Base-by-base conservation (phyloP, 1,140 invertebrate genomes). In the Panonychus citri region DNA sequence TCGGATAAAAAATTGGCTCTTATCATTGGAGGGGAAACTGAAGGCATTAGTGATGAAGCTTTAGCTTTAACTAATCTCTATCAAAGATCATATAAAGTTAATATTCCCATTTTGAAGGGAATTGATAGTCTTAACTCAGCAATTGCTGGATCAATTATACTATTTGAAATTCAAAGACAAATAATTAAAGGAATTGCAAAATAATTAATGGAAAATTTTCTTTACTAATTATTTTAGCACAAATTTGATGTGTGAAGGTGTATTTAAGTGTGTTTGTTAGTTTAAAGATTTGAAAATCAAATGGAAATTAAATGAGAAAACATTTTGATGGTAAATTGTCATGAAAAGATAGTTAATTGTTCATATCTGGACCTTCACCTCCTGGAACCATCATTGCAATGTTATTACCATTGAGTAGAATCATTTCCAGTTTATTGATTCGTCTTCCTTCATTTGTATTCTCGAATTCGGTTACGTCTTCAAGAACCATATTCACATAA, bases 361-460 rank as follows among this genome's bases (percentile, higher is more conserved):
- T n/a, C n/a, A n/a, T n/a, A n/a, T n/a, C n/a, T n/a, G 49, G 49
- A 13, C 49, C 49, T 3, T 51, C 49, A n/a, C 49, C 49, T 17
- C 49, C 49, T 3, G 49, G 49, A 27, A 51, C 49, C 49, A 51
- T 51, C 91, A 97, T 97, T 48, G 90, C 91, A 59, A 99, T 97
- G 67, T 98, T 97, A 68, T 96, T 99, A 62, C 95, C 95, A 75
- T 99, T 99, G 1, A 99, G 71, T 39, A 99, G 76, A 66, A 99
- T 98, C 71, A 94, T 86, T 70, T 99, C 94, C 42, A 99, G 70
- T 71, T 94, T 96, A 0, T 93, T 98, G 3, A 98, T 82, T 68
- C 91, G 73, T 65, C 89, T 76, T 21, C 95, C 95, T 73, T 98
- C 94, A 3, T 88, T 81, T 0, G 94, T 98, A 24, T 81, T 86